Percentiles rank a stretch among this genome's conserved stretches.
Conservation (phyloP, 2,113 vertebrate genomes). For the Equus przewalskii region DNA sequence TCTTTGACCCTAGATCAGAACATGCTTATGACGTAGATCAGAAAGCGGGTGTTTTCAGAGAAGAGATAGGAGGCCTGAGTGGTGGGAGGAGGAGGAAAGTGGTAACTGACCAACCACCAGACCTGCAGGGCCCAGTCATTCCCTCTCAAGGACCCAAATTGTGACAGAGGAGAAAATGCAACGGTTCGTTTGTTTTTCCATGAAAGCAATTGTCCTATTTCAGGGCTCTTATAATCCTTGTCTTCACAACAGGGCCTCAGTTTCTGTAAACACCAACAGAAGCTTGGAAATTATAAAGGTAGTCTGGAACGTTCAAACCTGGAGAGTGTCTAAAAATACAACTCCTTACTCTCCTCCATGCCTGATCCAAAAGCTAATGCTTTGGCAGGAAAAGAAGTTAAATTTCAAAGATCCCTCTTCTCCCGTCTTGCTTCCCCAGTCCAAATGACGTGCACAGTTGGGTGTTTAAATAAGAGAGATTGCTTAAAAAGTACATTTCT, state of each 20-base stretch:
- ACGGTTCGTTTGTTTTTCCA: neutral
- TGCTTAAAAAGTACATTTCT: neutral
- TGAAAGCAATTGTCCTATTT: neutral
- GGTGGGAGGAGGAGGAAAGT: neutral
- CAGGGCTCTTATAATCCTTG: rapidly evolving
- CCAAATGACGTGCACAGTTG: neutral
- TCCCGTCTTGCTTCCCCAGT: too few relatives aligned
- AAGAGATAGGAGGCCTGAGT: neutral
- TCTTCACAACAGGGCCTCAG: rapidly evolving
- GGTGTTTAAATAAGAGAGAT: neutral
- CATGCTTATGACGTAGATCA: rapidly evolving
- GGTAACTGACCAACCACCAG: too few relatives aligned
- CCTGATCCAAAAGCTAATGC: too few relatives aligned
- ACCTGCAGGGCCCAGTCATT: too few relatives aligned
- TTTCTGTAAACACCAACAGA: neutral
- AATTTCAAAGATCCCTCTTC: neutral
- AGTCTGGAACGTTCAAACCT: neutral
- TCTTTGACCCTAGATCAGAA: neutral
- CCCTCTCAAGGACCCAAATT: neutral
- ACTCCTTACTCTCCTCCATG: rapidly evolving
- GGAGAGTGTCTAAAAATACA: rapidly evolving
- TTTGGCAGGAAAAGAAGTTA: too few relatives aligned
- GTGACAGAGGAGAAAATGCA: neutral
- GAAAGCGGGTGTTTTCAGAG: too few relatives aligned
- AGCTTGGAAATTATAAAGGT: neutral